A percentile compares a stretch with the other conserved stretches of the same genome.
Conservation (phyloP, 37 sponge, comb jelly and placozoan genomes). For the Eunapius fragilis region DNA sequence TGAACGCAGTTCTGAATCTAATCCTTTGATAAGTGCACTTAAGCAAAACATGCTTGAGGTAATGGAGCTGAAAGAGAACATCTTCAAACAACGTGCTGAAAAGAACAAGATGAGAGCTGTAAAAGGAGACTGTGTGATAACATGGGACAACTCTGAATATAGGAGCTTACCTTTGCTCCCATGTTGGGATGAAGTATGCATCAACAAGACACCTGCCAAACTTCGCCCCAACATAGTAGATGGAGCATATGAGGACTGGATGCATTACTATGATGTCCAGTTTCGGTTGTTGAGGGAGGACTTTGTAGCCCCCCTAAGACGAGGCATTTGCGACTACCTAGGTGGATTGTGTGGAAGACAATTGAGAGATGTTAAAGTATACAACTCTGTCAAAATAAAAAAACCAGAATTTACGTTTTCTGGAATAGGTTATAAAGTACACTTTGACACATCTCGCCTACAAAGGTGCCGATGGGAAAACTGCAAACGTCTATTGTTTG, state of each 20-base stretch:
- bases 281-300: slow-evolving; percentile 90
- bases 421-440: slow-evolving; percentile 63
- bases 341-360: slow-evolving; percentile 21
- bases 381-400: slow-evolving; percentile 50
- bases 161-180: slow-evolving; percentile 50
- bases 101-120: not conserved
- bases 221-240: slow-evolving; percentile 60
- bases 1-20: not conserved
- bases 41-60: not conserved
- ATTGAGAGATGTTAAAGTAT: slow-evolving; percentile 63
- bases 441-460: slow-evolving; percentile 55
- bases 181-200: slow-evolving; percentile 43
- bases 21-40: not conserved
- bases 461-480: slow-evolving; percentile 66
- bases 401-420: slow-evolving; percentile 26
- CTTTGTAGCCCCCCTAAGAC: slow-evolving; percentile 83
- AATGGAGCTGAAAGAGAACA: not conserved
- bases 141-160: slow-evolving; percentile 58
- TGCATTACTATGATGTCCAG: slow-evolving; percentile 86
- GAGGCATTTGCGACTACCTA: slow-evolving; percentile 63
- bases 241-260: slow-evolving; percentile 66
- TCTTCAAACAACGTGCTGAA: not conserved
- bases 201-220: slow-evolving; percentile 10
- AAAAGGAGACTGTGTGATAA: not conserved
- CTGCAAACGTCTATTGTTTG: slow-evolving; percentile 75